phyloP scores from a whole-genome alignment of 37 sponge, comb jelly and placozoan genomes.

The Tethya wilhelma region DNA sequence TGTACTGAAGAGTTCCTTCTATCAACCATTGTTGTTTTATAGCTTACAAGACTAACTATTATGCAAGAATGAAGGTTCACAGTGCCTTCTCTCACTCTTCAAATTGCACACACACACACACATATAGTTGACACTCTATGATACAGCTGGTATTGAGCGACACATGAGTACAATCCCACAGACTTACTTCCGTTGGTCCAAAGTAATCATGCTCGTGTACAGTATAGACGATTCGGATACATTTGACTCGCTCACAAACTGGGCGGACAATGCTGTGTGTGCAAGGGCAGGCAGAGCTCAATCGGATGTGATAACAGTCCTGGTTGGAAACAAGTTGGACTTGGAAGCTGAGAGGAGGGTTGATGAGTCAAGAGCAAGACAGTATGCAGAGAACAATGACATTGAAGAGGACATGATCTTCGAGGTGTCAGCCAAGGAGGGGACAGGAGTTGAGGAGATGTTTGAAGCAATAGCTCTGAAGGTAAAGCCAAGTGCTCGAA shows the following conservation, averaged over 20 bases:
- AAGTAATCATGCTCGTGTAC: slow-evolving; percentile 65
- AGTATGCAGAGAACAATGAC: slow-evolving; percentile 65
- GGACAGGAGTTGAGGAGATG: slow-evolving; percentile 56
- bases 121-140: slow-evolving; percentile 71
- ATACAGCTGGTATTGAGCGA: slow-evolving; percentile 82
- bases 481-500: slow-evolving; percentile 29
- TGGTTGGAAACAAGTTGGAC: slow-evolving; percentile 80
- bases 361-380: background rate
- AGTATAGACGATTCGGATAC: slow-evolving; percentile 71
- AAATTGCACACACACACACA: background rate
- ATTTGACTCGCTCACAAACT: slow-evolving; percentile 68
- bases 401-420: slow-evolving; percentile 65
- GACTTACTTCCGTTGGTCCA: slow-evolving; percentile 82
- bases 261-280: slow-evolving; percentile 67
- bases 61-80: background rate
- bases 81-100: background rate
- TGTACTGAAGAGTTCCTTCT: background rate
- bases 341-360: slow-evolving; percentile 43
- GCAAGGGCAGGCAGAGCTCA: slow-evolving; percentile 21
- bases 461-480: slow-evolving; percentile 63
- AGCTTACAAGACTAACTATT: background rate
- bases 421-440: slow-evolving; percentile 58
- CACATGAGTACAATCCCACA: slow-evolving; percentile 80
- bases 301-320: slow-evolving; percentile 27
- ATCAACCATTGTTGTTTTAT: background rate